Percentiles rank a stretch among this genome's conserved stretches.
phyloP scores from a whole-genome alignment of 1,140 invertebrate genomes.

The Riptortus pedestris region DNA sequence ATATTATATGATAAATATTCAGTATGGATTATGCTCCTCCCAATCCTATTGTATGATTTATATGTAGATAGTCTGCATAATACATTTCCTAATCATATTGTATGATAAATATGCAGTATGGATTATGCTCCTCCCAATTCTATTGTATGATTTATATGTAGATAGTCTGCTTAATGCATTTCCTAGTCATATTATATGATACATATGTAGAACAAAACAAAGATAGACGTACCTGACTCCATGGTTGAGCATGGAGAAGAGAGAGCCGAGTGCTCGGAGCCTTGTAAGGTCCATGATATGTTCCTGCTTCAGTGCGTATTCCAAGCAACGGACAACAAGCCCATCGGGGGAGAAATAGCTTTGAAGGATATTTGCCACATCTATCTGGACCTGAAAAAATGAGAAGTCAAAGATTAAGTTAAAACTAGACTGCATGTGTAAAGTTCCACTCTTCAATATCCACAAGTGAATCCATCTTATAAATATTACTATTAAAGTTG shows the following conservation, averaged over 20 bases:
- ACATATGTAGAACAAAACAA: background rate
- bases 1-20: too few relatives aligned
- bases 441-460: background rate
- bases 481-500: background rate
- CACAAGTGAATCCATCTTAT: background rate
- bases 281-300: constrained; percentile 99
- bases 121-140: too few relatives aligned
- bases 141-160: too few relatives aligned
- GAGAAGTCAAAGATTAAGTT: background rate
- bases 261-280: constrained; percentile 80
- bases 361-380: constrained; percentile 74
- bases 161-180: too few relatives aligned
- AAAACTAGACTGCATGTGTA: background rate
- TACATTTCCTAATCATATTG: too few relatives aligned
- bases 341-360: constrained; percentile 85
- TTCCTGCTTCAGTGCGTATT: constrained; percentile 82
- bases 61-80: too few relatives aligned
- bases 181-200: background rate
- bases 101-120: too few relatives aligned
- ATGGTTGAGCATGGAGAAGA: constrained; percentile 98
- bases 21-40: too few relatives aligned
- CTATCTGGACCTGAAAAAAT: constrained; percentile 62
- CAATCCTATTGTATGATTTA: too few relatives aligned
- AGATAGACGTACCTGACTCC: constrained; percentile 49
- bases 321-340: constrained; percentile 79